Conservation (phyloP, 2,888 invertebrate species). For the Phlogophora meticulosa region DNA sequence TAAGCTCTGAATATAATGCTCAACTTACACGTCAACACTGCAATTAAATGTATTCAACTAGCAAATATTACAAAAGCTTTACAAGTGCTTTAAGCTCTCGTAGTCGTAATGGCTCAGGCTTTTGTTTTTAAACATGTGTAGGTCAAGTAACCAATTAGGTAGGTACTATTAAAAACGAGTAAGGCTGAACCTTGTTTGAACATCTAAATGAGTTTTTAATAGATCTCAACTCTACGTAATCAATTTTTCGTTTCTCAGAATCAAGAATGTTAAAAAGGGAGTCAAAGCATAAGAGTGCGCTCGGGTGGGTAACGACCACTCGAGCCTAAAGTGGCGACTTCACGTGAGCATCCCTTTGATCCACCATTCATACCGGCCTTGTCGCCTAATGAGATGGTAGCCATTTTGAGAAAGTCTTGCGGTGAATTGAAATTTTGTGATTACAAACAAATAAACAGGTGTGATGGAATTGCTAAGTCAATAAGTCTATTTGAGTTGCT, state of each 20-base stretch:
- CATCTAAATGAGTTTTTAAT: constrained; percentile 53
- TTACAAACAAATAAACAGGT: constrained; percentile 47
- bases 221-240: constrained; percentile 55
- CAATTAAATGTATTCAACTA: constrained; percentile 14
- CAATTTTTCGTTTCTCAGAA: constrained; percentile 73
- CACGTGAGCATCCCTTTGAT: constrained; percentile 86
- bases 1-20: constrained; percentile 39
- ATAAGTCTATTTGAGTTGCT: neutral
- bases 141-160: constrained; percentile 28
- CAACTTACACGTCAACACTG: constrained; percentile 5
- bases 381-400: constrained; percentile 80
- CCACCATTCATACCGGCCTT: constrained; percentile 79
- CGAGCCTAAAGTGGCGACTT: constrained; percentile 78
- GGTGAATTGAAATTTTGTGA: constrained; percentile 58
- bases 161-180: constrained; percentile 5
- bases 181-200: constrained; percentile 20
- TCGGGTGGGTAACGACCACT: constrained; percentile 81
- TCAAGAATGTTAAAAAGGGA: constrained; percentile 75
- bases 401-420: constrained; percentile 71
- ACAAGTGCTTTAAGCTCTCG: neutral
- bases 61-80: constrained; percentile 8
- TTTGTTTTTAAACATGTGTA: neutral
- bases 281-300: constrained; percentile 76
- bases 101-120: neutral
- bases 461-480: neutral